A percentile compares a stretch with the other conserved stretches of the same genome.
Conservation (phyloP, 2,888 invertebrate genomes). For the Rotaria macrura region DNA sequence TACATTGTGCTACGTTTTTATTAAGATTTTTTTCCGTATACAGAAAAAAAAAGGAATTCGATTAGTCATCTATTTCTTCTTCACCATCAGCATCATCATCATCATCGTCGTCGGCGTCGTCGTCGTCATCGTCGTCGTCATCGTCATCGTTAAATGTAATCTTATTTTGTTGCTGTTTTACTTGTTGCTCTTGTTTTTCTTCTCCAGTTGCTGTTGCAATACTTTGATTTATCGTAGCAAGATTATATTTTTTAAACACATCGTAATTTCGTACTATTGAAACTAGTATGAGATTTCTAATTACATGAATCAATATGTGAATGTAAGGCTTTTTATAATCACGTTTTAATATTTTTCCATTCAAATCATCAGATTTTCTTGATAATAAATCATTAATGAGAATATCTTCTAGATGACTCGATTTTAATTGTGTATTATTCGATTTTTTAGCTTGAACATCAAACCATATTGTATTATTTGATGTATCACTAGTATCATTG, state of each 20-base stretch:
- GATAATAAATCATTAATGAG: neutral
- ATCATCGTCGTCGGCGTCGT: neutral
- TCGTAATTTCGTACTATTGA: neutral
- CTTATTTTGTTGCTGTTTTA: neutral
- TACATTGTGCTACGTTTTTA: no score
- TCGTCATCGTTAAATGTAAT: neutral
- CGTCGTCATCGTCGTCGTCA: neutral
- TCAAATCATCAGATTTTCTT: neutral
- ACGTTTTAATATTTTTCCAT: neutral
- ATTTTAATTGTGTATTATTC: neutral
- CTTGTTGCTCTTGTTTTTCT: neutral
- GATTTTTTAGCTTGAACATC: slow-evolving; percentile 14
- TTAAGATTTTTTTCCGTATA: neutral
- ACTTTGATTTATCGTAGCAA: neutral
- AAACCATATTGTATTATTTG: neutral
- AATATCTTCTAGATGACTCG: slow-evolving; percentile 4
- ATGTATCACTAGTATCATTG: no score
- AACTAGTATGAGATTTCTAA: neutral
- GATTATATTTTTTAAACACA: neutral
- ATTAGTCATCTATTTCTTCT: neutral
- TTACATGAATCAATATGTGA: neutral
- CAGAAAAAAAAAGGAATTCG: no score
- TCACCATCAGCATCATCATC: neutral
- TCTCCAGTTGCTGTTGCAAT: neutral
- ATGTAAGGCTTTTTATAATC: slow-evolving; percentile 6